Evolutionary conservation across 2,888 invertebrate genomes (phyloP).

Genomic region (Agrilus biguttatus): DNA sequence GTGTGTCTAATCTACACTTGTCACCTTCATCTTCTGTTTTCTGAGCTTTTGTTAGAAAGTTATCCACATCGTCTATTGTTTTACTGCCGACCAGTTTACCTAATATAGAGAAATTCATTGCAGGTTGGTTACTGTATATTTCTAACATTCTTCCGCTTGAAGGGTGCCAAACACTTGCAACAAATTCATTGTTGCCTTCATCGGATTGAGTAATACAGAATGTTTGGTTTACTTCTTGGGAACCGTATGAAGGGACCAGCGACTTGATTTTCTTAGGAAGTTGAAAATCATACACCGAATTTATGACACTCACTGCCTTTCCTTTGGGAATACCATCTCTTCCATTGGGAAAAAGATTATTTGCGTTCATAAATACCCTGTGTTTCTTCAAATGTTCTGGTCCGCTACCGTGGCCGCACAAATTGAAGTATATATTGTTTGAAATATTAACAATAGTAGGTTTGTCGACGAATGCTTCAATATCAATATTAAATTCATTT

Average conservation of each 20-base stretch:
- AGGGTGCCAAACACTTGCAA: slow-evolving; percentile 52
- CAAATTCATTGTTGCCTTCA: slow-evolving; percentile 41
- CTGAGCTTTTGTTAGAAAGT: no score
- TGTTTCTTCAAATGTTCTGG: slow-evolving; percentile 51
- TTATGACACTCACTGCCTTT: slow-evolving; percentile 51
- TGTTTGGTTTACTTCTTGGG: slow-evolving; percentile 67
- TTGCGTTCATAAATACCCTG: slow-evolving; percentile 57
- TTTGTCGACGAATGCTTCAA: slow-evolving; percentile 60
- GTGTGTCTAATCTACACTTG: no score
- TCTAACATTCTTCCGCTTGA: slow-evolving; percentile 60
- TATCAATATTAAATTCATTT: slow-evolving; percentile 59
- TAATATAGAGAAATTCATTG: slow-evolving; percentile 70
- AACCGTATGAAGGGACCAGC: slow-evolving; percentile 46
- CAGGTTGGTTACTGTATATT: slow-evolving; percentile 72
- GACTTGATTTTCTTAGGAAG: slow-evolving; percentile 45
- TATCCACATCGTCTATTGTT: no score
- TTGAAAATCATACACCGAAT: slow-evolving; percentile 59
- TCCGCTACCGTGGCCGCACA: slow-evolving; percentile 71
- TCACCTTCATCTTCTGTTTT: no score
- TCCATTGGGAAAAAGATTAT: slow-evolving; percentile 56
- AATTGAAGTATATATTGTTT: slow-evolving; percentile 78
- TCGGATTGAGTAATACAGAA: slow-evolving; percentile 54
- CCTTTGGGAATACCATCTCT: slow-evolving; percentile 58
- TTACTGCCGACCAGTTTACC: no score
- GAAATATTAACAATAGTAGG: slow-evolving; percentile 75